These are phyloP conservation scores for Magallana nippona DNA, from an alignment of 2,888 invertebrate species.

Conservation along the genomic window DNA sequence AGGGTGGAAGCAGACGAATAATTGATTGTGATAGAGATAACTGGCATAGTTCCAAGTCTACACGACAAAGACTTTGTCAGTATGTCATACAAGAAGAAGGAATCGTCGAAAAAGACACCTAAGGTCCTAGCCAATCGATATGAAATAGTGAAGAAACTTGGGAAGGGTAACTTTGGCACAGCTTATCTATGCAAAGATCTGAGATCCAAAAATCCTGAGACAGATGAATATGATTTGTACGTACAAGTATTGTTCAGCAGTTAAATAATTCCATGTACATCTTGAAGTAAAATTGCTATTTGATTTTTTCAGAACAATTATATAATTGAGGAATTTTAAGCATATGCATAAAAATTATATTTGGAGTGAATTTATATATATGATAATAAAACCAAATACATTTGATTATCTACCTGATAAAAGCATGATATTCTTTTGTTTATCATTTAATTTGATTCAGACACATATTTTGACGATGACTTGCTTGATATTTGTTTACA, in stretches of 20 bases:
- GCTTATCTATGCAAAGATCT: constrained; percentile 77
- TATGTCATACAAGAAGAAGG: constrained; percentile 27
- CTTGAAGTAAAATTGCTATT: neutral
- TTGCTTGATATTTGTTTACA: too few species aligned
- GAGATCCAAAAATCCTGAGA: constrained; percentile 60
- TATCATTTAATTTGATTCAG: too few species aligned
- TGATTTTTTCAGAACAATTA: neutral
- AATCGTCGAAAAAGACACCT: constrained; percentile 58
- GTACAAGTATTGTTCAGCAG: constrained; percentile 40
- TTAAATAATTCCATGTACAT: neutral
- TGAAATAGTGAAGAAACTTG: constrained; percentile 76
- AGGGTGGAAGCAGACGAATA: neutral
- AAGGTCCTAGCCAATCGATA: constrained; percentile 77
- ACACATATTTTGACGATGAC: too few species aligned
- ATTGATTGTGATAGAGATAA: constrained; percentile 1
- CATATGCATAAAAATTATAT: too few species aligned
- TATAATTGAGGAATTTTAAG: neutral
- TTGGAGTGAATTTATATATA: too few species aligned
- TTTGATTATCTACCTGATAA: too few species aligned
- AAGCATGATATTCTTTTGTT: too few species aligned
- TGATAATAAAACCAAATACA: too few species aligned
- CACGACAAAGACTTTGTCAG: constrained; percentile 32
- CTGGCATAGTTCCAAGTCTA: constrained; percentile 37
- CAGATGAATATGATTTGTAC: constrained; percentile 58
- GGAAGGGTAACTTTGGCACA: constrained; percentile 79